Base-by-base conservation (phyloP, 2,797 vertebrate genomes). In the Accipiter fasciatus region DNA sequence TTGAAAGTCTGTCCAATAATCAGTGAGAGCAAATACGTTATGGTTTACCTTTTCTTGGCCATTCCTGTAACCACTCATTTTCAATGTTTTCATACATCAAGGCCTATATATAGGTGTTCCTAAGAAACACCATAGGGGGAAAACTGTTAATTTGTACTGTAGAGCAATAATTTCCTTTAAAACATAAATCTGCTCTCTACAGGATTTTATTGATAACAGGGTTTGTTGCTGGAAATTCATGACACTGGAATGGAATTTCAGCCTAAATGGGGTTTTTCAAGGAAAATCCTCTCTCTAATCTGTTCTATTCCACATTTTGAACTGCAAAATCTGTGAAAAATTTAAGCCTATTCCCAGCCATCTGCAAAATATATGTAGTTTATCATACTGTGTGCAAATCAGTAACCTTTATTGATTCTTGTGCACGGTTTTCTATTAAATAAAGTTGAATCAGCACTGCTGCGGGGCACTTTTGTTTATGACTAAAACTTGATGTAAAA, bases 401-500 rank as follows among this genome's bases (percentile, higher is more conserved):
- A 91, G 86, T 92, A 97, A 92, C 44, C 62, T 76, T 69, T 78
- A 86, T 94, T 94, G 90, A 94, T 80, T 92, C 78, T 59, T 57
- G 54, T 44, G 52, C 52, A 73, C 0, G 0, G 17, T 81, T 95
- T 69, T 92, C 92, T 95, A 47, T 79, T 93, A 84, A 95, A 85
- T 91, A 78, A 92, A 89, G 69, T 94, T 73, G 59, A 95, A 88
- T 67, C 88, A 86, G 78, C 37, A 72, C 25, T 73, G 83, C 94
- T 89, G 64, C 2, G 0, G 94, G 82, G 94, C 67, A 91, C 66
- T 79, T 91, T 18, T 83, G 46, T 69, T 96, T 93, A 75, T 69
- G 37, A 82, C 80, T 92, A 89, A 96, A 97, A 96, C 66, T 95
- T 85, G 73, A 95, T 94, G 73, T 76, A 93, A 94, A 95, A 94